Conservation (phyloP, 2,888 invertebrate species). For the Acheta domesticus region DNA sequence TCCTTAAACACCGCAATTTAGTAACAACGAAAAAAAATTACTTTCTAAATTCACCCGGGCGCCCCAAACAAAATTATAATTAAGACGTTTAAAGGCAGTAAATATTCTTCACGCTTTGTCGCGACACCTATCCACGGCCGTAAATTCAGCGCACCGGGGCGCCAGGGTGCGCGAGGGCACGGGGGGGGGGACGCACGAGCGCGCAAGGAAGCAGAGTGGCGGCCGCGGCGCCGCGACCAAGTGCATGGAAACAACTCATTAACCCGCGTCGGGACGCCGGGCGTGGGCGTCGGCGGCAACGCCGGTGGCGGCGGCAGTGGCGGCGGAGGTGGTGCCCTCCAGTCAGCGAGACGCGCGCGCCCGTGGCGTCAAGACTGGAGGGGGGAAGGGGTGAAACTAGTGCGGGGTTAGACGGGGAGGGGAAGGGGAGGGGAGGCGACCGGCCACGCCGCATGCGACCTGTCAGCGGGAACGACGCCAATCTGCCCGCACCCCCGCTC, state of each 20-base stretch:
- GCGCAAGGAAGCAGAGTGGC: neutral
- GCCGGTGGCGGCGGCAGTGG: neutral
- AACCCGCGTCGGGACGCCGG: too few species aligned
- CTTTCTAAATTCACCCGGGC: neutral
- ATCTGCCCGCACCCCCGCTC: neutral
- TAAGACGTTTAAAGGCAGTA: neutral
- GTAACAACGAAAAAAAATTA: neutral
- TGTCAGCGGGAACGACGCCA: neutral
- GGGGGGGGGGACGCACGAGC: neutral
- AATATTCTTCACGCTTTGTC: constrained; percentile 18
- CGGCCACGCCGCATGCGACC: neutral
- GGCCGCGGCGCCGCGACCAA: neutral
- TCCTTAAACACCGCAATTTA: neutral
- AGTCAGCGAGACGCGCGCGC: neutral
- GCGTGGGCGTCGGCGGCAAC: neutral
- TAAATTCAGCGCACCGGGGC: neutral
- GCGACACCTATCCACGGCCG: neutral
- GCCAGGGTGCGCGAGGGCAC: neutral
- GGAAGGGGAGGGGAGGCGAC: too few species aligned
- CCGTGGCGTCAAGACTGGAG: neutral
- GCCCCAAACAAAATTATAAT: neutral
- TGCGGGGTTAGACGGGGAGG: too few species aligned
- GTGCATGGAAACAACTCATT: too few species aligned
- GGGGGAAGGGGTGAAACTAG: neutral
- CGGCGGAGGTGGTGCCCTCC: neutral